Conservation (phyloP, 2,113 vertebrate species). For the Stegostoma tigrinum region DNA sequence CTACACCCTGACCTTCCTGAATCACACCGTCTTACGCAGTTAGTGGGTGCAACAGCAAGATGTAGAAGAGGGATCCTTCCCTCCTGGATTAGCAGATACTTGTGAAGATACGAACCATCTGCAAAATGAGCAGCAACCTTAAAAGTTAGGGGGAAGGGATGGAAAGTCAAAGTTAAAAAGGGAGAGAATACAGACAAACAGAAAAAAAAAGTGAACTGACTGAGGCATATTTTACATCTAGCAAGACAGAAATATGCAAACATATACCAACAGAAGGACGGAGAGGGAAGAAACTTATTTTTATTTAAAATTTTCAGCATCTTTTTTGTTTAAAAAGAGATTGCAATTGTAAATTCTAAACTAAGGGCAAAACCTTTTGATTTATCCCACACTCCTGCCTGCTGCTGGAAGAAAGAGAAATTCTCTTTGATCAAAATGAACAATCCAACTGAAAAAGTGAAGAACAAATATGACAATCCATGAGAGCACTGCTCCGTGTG, state of each 20-base stretch:
- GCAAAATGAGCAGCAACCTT: background rate
- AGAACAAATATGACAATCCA: background rate
- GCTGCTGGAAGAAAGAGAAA: conserved; percentile 12
- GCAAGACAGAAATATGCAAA: background rate
- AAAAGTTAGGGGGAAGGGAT: background rate
- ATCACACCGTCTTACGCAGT: background rate
- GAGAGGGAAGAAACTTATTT: too few relatives aligned
- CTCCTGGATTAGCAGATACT: background rate
- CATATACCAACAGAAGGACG: too few relatives aligned
- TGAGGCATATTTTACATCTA: background rate
- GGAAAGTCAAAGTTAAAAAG: background rate
- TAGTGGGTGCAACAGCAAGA: background rate
- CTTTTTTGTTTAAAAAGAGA: background rate
- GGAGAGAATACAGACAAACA: background rate
- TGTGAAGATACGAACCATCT: background rate
- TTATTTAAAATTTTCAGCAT: too few relatives aligned
- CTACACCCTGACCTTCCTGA: background rate
- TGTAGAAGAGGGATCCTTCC: background rate
- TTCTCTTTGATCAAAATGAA: background rate
- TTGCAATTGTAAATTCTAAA: background rate
- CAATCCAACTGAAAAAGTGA: background rate
- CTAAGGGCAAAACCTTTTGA: background rate
- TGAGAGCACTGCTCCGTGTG: background rate
- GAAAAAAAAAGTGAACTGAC: background rate
- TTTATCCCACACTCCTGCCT: background rate